Conservation (phyloP, 2,888 invertebrate genomes). For the Gastracanthus pulcherrimus region DNA sequence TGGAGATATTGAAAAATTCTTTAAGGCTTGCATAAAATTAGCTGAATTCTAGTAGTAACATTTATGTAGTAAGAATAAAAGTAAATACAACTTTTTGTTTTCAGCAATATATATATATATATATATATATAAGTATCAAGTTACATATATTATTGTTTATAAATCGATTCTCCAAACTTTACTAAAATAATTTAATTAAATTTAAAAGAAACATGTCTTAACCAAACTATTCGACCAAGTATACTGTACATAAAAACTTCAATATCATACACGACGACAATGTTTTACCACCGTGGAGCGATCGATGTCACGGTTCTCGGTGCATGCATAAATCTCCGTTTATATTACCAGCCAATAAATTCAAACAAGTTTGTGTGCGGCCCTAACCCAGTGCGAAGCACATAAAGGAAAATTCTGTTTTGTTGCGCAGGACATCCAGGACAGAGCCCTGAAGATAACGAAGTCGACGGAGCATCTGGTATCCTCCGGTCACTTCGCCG, state of each 20-base stretch:
- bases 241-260: not conserved
- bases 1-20: not conserved
- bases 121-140: no score
- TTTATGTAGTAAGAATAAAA: no score
- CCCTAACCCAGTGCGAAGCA: no score
- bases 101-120: no score
- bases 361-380: no score
- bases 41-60: no score
- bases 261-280: not conserved
- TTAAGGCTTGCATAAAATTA: not conserved
- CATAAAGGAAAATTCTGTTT: not conserved
- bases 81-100: no score
- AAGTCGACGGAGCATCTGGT: constrained; percentile 88
- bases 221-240: no score
- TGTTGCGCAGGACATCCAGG: constrained; percentile 81
- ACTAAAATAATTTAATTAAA: not conserved
- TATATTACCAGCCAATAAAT: not conserved
- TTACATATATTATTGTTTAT: no score
- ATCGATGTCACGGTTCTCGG: not conserved
- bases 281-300: not conserved
- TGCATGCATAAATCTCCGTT: not conserved
- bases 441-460: constrained; percentile 86
- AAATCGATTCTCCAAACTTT: no score
- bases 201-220: not conserved
- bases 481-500: constrained; percentile 84